phyloP scores from a whole-genome alignment of 2,797 vertebrate genomes.

The Varecia variegata region DNA sequence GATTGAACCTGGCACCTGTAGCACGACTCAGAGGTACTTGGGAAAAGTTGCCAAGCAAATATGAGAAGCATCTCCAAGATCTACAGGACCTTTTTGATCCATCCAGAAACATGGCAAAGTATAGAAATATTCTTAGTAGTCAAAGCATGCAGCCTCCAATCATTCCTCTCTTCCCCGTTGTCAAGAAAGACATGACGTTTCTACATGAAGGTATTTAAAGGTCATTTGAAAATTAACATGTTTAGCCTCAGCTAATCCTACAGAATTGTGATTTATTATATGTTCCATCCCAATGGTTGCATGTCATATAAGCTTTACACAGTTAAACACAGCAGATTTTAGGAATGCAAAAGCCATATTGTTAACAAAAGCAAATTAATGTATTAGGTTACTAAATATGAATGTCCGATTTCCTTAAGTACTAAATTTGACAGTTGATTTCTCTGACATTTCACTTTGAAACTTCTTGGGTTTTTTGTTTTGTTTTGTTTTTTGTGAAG shows the following conservation, averaged over 20 bases:
- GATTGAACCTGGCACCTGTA: slow-evolving; percentile 94
- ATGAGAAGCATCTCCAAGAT: slow-evolving; percentile 95
- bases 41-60: slow-evolving; percentile 98
- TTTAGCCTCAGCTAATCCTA: slow-evolving; percentile 18
- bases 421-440: too few relatives aligned
- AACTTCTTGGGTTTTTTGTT: too few relatives aligned
- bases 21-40: slow-evolving; percentile 94
- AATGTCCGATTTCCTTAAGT: too few relatives aligned
- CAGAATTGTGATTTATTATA: slow-evolving; percentile 5
- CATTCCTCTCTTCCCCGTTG: slow-evolving; percentile 97
- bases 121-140: slow-evolving; percentile 97
- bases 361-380: neutral
- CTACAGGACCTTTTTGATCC: slow-evolving; percentile 98
- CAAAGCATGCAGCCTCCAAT: slow-evolving; percentile 98
- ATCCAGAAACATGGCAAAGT: slow-evolving; percentile 98
- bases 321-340: neutral
- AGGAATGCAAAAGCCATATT: neutral
- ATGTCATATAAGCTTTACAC: slow-evolving; percentile 1
- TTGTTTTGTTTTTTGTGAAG: too few relatives aligned
- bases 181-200: slow-evolving; percentile 99
- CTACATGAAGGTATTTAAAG: slow-evolving; percentile 93
- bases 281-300: neutral
- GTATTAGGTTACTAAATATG: neutral
- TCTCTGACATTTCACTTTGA: too few relatives aligned
- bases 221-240: slow-evolving; percentile 49